These are phyloP conservation scores for Pollenia amentaria DNA, from an alignment of 2,888 invertebrate genomes.

Conservation along the genomic window DNA sequence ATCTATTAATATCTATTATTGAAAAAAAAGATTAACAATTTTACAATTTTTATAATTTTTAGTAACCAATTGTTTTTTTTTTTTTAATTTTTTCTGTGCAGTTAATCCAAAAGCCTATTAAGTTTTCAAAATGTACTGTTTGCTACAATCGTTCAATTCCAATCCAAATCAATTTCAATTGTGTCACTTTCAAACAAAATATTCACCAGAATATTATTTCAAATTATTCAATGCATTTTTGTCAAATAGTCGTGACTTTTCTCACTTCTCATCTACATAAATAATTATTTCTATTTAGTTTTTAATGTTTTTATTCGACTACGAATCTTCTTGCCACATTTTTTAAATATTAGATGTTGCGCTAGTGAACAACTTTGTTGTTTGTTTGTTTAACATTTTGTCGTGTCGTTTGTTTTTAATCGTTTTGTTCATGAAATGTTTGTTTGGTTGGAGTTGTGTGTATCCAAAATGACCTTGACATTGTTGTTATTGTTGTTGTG, in stretches of 20 bases:
- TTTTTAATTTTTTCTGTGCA: too few relatives aligned
- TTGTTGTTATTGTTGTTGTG: constrained; percentile 55
- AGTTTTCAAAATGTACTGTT: neutral
- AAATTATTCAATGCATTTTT: constrained; percentile 9
- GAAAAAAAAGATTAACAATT: too few relatives aligned
- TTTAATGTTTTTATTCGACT: constrained; percentile 10
- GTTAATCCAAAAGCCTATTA: too few relatives aligned
- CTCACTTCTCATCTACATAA: constrained; percentile 45
- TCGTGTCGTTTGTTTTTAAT: constrained; percentile 52
- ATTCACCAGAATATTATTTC: too few relatives aligned
- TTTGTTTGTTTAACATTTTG: constrained; percentile 47
- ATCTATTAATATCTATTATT: too few relatives aligned
- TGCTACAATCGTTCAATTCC: neutral
- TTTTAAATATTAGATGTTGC: constrained; percentile 41
- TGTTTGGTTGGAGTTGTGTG: constrained; percentile 23
- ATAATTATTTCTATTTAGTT: constrained; percentile 2
- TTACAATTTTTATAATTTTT: too few relatives aligned
- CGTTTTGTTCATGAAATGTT: constrained; percentile 58
- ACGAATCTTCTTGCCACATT: constrained; percentile 52
- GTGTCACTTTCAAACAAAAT: constrained; percentile 16
- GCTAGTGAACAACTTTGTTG: neutral
- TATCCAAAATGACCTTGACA: constrained; percentile 68
- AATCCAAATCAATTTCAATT: neutral
- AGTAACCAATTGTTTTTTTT: too few relatives aligned
- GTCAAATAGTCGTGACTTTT: constrained; percentile 64